phyloP scores from a whole-genome alignment of 2,888 invertebrate species.

The Stenchaetothrips biformis region DNA sequence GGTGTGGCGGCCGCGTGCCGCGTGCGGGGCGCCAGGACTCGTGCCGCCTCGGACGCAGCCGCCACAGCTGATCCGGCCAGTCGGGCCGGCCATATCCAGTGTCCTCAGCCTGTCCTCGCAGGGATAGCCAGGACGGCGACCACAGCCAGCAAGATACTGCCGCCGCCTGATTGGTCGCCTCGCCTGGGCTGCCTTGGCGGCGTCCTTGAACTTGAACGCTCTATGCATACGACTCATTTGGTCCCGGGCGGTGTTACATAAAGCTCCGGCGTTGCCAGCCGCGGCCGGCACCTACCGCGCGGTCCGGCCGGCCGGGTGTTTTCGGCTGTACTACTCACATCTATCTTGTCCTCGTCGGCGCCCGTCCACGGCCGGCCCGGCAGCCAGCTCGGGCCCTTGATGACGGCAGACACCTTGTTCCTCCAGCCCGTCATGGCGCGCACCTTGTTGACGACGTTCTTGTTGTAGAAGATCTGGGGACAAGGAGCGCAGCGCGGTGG shows the following conservation, averaged over 20 bases:
- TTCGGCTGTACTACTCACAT: slow-evolving; percentile 53
- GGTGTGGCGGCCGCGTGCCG: no score
- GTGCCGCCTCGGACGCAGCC: no score
- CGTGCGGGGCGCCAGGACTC: no score
- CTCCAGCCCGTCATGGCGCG: slow-evolving; percentile 53
- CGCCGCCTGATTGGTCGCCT: no score
- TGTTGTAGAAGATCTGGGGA: slow-evolving; percentile 67
- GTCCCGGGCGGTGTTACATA: neutral
- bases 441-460: slow-evolving; percentile 61
- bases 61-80: no score
- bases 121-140: no score
- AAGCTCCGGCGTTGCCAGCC: neutral
- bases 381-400: slow-evolving; percentile 85
- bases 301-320: neutral
- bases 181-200: no score
- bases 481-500: slow-evolving; percentile 18
- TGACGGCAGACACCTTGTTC: slow-evolving; percentile 64
- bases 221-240: neutral
- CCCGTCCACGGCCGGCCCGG: slow-evolving; percentile 75
- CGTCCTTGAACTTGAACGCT: neutral
- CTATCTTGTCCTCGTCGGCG: slow-evolving; percentile 66
- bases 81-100: no score
- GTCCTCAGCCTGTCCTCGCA: no score
- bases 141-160: no score
- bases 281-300: neutral